These are phyloP conservation scores for Urocolius indicus DNA, from an alignment of 2,113 vertebrate genomes.

Conservation along the genomic window DNA sequence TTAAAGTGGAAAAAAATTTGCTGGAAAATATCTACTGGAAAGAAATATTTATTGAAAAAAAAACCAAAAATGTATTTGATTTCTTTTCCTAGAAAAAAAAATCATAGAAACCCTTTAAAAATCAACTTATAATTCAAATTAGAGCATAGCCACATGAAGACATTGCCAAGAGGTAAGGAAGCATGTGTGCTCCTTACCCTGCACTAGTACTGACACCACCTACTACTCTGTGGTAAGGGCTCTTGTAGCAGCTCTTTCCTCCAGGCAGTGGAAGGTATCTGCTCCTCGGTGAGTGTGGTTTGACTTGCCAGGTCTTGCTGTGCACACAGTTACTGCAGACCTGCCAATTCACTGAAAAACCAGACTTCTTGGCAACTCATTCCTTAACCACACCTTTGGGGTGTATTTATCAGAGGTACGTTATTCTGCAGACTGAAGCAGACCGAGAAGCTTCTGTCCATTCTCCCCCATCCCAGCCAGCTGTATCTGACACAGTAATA, in stretches of 20 bases:
- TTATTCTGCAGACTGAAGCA: background rate
- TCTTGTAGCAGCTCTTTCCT: background rate
- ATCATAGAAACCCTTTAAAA: background rate
- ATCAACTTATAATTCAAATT: background rate
- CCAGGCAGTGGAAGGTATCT: background rate
- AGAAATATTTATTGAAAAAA: background rate
- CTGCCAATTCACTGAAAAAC: background rate
- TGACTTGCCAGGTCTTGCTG: background rate
- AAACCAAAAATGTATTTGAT: background rate
- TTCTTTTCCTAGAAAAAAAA: background rate
- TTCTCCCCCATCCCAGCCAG: background rate
- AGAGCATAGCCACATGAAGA: background rate
- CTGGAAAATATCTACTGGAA: background rate
- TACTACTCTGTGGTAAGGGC: background rate
- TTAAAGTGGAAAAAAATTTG: background rate
- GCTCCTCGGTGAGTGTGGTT: background rate
- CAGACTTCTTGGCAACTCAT: background rate
- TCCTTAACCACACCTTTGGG: background rate
- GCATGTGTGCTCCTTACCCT: background rate
- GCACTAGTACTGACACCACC: background rate
- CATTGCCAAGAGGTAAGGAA: constrained; percentile 2
- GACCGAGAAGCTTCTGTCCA: background rate
- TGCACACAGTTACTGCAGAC: background rate
- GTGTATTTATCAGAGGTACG: background rate
- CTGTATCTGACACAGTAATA: background rate